A percentile compares a stretch with the other conserved stretches of the same genome.
Conservation (phyloP, 2,113 vertebrate genomes). For the Antechinus flavipes region DNA sequence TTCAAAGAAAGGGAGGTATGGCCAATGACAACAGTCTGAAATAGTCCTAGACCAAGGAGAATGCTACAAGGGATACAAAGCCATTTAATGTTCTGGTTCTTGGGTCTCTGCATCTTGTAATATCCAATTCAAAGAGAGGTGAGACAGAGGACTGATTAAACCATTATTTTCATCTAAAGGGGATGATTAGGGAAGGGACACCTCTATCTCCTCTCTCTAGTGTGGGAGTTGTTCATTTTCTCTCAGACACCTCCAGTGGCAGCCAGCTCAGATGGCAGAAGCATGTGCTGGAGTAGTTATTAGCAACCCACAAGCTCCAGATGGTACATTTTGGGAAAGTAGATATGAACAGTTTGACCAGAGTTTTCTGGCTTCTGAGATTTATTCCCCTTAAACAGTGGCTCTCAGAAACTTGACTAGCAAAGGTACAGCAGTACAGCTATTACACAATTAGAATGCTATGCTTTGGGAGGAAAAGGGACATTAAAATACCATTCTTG, state of each 20-base stretch:
- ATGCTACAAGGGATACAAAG: neutral
- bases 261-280: neutral
- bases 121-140: neutral
- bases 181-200: neutral
- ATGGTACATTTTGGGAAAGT: neutral
- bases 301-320: neutral
- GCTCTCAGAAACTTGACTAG: too few relatives aligned
- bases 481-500: rapidly evolving
- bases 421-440: neutral
- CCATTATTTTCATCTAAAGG: neutral
- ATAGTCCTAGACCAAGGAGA: neutral
- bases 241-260: neutral
- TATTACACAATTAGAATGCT: neutral
- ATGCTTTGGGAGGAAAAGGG: neutral
- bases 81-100: neutral
- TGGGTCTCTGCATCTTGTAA: neutral
- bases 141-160: neutral
- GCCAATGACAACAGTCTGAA: neutral
- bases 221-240: rapidly evolving
- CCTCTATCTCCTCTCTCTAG: too few relatives aligned
- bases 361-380: neutral
- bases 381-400: neutral
- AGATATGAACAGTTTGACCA: neutral
- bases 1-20: neutral
- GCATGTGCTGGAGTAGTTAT: rapidly evolving